Conservation (phyloP, 2,888 invertebrate genomes). For the Oxytorus armatus region DNA sequence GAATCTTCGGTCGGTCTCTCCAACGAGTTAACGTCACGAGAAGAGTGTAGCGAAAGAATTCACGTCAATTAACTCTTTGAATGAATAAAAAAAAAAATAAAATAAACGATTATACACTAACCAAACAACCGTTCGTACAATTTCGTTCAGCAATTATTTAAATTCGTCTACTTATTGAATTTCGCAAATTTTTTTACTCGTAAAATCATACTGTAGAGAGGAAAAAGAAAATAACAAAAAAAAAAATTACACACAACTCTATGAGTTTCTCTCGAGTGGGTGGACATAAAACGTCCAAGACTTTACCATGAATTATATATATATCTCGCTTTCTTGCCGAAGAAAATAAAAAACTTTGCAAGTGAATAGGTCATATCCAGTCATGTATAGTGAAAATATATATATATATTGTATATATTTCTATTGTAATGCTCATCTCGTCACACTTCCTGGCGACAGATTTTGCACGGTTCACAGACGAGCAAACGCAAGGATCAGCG, state of each 20-base stretch:
- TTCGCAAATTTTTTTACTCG: not conserved
- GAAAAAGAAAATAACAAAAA: not conserved
- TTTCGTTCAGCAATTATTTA: not conserved
- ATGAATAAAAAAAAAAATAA: no score
- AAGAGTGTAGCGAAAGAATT: no score
- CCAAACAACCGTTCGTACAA: no score
- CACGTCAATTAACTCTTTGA: no score
- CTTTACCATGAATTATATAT: slow-evolving; percentile 40
- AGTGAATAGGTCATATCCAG: slow-evolving; percentile 44
- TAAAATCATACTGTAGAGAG: not conserved
- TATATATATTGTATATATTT: slow-evolving; percentile 11
- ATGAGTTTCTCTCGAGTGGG: slow-evolving; percentile 22
- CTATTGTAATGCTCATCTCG: slow-evolving; percentile 39
- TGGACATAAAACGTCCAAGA: slow-evolving; percentile 36
- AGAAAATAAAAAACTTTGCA: slow-evolving; percentile 46
- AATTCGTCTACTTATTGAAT: not conserved
- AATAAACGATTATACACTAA: no score
- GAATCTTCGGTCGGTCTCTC: no score
- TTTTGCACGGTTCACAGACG: slow-evolving; percentile 57
- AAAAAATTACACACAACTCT: slow-evolving; percentile 6
- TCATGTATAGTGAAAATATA: not conserved
- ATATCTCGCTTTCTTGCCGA: slow-evolving; percentile 10
- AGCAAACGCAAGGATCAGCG: slow-evolving; percentile 40
- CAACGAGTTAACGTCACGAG: no score
- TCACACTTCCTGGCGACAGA: slow-evolving; percentile 59